Base-by-base conservation (phyloP, 2,888 invertebrate species). In the Cantharis rustica region DNA sequence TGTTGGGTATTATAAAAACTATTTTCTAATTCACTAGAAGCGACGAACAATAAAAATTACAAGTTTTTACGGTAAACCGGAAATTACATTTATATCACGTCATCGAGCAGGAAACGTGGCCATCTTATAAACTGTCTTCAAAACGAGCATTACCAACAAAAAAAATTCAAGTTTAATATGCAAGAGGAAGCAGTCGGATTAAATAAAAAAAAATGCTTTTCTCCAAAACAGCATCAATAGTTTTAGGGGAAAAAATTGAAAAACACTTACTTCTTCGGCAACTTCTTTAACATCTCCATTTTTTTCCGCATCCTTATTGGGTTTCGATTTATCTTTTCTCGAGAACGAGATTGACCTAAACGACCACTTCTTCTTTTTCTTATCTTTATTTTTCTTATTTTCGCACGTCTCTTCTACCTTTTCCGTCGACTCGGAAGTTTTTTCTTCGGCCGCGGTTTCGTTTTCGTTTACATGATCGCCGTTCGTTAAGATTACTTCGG, bases 321-420 rank as follows among this genome's bases (percentile, higher is more conserved):
- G 95, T 88, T 96, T 96, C 83, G 93, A 93, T 90, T 95, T 96
- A 87, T 96, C 96, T 89, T 95, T 95, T 89, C 93, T 93, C 86
- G 95, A 94, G 89, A 96, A 96, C 86, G 95, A 95, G 90, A 96
- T 94, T 86, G 93, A 95, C 86, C 95, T 93, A 89, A 96, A 93
- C 84, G 95, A 95, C 95, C 95, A 96, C 90, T 95, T 95, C 92
- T 95, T 95, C 92, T 95, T 95, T 83, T 93, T 90, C 90, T 86
- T 86, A 78, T 88, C 87, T 73, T 86, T 84, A 76, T 86, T 86
- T 79, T 85, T 86, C 73, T 86, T 87, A 78, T 85, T 86, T 23
- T 81, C 81, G 71, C 86, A 85, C 61, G 84, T 79, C 76, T 86
- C 86, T 76, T 86, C 84, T 7, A 78, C 73, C 76, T 83, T 82